A percentile compares a stretch with the other conserved stretches of the same genome.
phyloP scores from a whole-genome alignment of 2,797 vertebrate genomes.

The Darevskia mixta region DNA sequence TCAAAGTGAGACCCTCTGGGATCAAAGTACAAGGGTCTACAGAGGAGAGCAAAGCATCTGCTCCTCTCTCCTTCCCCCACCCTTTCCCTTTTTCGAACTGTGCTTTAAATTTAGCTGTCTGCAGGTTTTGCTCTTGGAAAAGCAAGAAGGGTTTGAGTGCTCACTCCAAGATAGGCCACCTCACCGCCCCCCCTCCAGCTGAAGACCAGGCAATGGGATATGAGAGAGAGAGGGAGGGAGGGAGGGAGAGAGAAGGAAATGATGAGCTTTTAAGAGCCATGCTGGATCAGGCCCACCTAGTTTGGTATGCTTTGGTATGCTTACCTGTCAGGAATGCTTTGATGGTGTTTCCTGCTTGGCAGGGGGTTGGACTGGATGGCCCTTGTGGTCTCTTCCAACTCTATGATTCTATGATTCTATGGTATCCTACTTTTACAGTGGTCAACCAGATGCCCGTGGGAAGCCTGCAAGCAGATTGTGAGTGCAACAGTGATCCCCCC shows the following conservation, averaged over 20 bases:
- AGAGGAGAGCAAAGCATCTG: not conserved
- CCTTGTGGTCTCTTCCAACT: too few relatives aligned
- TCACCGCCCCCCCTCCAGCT: too few relatives aligned
- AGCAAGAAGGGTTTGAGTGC: not conserved
- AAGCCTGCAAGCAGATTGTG: not conserved
- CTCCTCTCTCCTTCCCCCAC: not conserved
- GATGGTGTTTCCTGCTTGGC: too few relatives aligned
- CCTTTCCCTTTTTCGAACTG: not conserved
- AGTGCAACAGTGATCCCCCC: not conserved
- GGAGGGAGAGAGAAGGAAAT: not conserved
- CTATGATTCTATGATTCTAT: too few relatives aligned
- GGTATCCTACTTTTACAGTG: not conserved
- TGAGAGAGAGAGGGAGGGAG: too few relatives aligned
- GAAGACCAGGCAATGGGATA: not conserved
- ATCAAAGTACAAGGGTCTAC: not conserved
- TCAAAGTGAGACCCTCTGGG: not conserved
- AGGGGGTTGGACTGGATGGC: too few relatives aligned
- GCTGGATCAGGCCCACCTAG: not conserved
- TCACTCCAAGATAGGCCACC: not conserved
- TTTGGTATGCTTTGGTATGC: too few relatives aligned
- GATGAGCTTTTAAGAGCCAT: not conserved
- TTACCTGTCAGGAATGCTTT: too few relatives aligned
- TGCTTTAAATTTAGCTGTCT: constrained; percentile 14
- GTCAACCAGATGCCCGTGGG: not conserved
- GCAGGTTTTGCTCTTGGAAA: not conserved